These are phyloP conservation scores for Lordiphosa mommai DNA, from an alignment of 1,140 invertebrate species.

Conservation along the genomic window DNA sequence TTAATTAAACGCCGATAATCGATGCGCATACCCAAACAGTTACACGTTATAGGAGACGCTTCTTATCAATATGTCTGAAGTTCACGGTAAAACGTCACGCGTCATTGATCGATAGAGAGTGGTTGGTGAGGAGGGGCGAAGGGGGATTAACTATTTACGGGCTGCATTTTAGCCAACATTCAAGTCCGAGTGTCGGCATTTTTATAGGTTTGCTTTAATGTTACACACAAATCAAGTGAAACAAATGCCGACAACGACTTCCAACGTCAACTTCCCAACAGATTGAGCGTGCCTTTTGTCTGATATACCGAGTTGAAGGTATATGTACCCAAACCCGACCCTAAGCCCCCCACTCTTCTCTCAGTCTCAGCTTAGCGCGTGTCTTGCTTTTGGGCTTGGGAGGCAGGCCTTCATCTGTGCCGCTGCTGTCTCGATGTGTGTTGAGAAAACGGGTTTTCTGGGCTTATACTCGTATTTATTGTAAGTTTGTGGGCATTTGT, in stretches of 20 bases:
- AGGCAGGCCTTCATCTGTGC: conserved; percentile 66
- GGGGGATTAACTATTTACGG: neutral
- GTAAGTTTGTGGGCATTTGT: conserved; percentile 29
- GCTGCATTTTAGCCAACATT: conserved; percentile 41
- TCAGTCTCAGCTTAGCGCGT: conserved; percentile 48
- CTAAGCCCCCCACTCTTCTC: conserved; percentile 10
- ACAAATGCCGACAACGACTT: conserved; percentile 56
- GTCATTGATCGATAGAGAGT: conserved; percentile 16
- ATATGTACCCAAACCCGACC: neutral
- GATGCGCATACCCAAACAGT: conserved; percentile 60
- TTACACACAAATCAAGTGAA: conserved; percentile 73
- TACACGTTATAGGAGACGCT: conserved; percentile 37
- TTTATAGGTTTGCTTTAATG: conserved; percentile 71
- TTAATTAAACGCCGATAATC: conserved; percentile 75
- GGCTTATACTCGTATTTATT: conserved; percentile 43
- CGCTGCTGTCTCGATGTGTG: conserved; percentile 42
- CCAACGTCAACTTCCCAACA: conserved; percentile 21
- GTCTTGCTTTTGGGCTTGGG: conserved; percentile 27
- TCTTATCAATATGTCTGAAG: conserved; percentile 59
- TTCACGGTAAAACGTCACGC: conserved; percentile 46
- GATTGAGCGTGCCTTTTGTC: conserved; percentile 72
- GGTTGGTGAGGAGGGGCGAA: neutral
- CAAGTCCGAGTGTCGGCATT: conserved; percentile 45
- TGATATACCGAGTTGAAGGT: conserved; percentile 38
- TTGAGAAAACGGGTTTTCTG: conserved; percentile 65